phyloP scores from a whole-genome alignment of 2,797 vertebrate species.

The Ataeniobius toweri region DNA sequence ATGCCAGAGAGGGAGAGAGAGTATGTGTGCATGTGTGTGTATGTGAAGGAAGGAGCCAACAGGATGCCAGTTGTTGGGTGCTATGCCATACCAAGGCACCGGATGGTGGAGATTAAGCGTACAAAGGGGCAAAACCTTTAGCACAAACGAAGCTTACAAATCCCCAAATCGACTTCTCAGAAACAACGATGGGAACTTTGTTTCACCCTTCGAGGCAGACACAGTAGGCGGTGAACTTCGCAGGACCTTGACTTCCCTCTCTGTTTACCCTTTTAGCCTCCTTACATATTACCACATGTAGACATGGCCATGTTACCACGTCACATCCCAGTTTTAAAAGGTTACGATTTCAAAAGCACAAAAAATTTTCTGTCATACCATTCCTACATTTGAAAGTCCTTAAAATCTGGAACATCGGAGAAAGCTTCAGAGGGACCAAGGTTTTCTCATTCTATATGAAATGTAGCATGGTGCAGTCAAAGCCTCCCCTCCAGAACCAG shows the following conservation, averaged over 20 bases:
- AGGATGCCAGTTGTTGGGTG: slow-evolving; percentile 45
- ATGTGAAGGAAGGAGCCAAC: slow-evolving; percentile 38
- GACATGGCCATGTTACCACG: not conserved
- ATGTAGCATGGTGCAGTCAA: not conserved
- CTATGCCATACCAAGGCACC: slow-evolving; percentile 36
- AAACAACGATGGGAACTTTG: slow-evolving; percentile 22
- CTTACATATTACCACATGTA: slow-evolving; percentile 9
- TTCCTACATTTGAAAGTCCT: not conserved
- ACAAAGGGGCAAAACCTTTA: slow-evolving; percentile 22
- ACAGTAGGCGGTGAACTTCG: slow-evolving; percentile 16
- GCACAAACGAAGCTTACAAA: slow-evolving; percentile 14
- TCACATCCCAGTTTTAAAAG: not conserved
- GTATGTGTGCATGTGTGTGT: not conserved
- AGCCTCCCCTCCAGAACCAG: not conserved
- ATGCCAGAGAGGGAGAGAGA: not conserved
- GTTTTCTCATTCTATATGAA: not conserved
- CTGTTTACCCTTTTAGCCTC: slow-evolving; percentile 8
- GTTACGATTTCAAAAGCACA: not conserved
- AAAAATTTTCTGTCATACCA: not conserved
- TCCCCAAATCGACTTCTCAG: not conserved
- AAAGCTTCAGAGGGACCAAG: not conserved
- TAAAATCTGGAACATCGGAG: not conserved
- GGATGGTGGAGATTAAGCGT: slow-evolving; percentile 52
- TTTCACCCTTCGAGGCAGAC: slow-evolving; percentile 10
- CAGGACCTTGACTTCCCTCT: slow-evolving; percentile 11